Conservation (phyloP, 2,888 invertebrate genomes). For the Cataglyphis albicans region DNA sequence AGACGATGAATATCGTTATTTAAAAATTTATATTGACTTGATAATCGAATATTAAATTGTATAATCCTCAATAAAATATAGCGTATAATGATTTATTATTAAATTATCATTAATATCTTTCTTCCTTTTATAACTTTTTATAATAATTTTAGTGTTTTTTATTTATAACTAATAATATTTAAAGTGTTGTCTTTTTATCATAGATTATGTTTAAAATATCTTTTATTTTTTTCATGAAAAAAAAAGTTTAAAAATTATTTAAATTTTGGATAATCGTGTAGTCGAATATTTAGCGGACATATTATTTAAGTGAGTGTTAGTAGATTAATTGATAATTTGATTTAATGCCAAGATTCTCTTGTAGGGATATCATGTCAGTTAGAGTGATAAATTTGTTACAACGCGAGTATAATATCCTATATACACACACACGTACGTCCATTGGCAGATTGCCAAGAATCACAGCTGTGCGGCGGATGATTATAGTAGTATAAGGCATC, state of each 20-base stretch:
- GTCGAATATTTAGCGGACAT: background rate
- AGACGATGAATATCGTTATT: background rate
- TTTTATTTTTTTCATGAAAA: background rate
- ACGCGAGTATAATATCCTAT: conserved; percentile 51
- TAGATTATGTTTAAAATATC: background rate
- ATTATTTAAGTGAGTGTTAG: conserved; percentile 32
- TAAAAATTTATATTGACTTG: background rate
- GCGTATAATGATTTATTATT: conserved; percentile 1
- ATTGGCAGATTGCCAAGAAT: conserved; percentile 71
- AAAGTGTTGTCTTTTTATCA: background rate
- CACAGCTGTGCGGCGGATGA: conserved; percentile 67
- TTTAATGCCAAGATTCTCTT: conserved; percentile 8
- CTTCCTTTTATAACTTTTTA: background rate
- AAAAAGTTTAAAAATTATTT: background rate
- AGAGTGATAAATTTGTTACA: conserved; percentile 61
- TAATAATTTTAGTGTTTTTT: background rate
- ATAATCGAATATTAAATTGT: background rate
- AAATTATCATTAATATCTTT: conserved; percentile 13
- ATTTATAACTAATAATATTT: background rate
- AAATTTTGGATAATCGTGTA: background rate
- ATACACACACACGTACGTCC: conserved; percentile 29
- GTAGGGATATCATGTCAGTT: conserved; percentile 11
- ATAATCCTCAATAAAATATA: conserved; percentile 10
- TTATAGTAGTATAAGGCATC: conserved; percentile 67
- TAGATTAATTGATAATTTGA: conserved; percentile 44